Conservation (phyloP, 2,113 vertebrate species). For the Loxodonta africana region DNA sequence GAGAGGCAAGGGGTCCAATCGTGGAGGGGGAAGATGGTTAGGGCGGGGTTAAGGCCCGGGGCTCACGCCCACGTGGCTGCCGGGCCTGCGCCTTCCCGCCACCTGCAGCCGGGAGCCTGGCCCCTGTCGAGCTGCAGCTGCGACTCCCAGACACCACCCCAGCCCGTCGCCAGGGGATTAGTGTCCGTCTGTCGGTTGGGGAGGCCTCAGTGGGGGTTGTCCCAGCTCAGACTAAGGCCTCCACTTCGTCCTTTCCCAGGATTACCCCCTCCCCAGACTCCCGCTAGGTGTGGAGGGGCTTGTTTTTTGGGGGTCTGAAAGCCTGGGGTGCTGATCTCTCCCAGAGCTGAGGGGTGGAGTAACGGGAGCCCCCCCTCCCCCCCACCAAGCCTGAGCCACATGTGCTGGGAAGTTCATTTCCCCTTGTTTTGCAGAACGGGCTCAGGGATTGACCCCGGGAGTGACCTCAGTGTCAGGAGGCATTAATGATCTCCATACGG, state of each 20-base stretch:
- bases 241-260: conserved; percentile 50
- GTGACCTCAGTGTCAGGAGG: conserved; percentile 86
- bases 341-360: conserved; percentile 76
- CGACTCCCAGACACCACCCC: conserved; percentile 81
- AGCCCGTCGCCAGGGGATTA: conserved; percentile 84
- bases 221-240: conserved; percentile 56
- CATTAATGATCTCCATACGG: conserved; percentile 87
- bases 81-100: conserved; percentile 49
- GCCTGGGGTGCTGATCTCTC: conserved; percentile 66
- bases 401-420: conserved; percentile 87
- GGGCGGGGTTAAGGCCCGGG: not conserved
- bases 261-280: not conserved
- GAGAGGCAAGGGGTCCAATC: conserved; percentile 33
- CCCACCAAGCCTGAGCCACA: conserved; percentile 77
- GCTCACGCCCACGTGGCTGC: conserved; percentile 55
- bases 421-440: conserved; percentile 83
- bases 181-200: conserved; percentile 79
- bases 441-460: conserved; percentile 82
- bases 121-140: conserved; percentile 82
- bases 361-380: conserved; percentile 41
- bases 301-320: conserved; percentile 50
- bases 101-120: conserved; percentile 70
- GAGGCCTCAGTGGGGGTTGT: conserved; percentile 79
- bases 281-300: not conserved
- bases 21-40: not conserved